Percentiles rank a stretch among this genome's conserved stretches.
Evolutionary conservation across 2,797 vertebrate species (phyloP).

Genomic region (Leptoclinus maculatus): DNA sequence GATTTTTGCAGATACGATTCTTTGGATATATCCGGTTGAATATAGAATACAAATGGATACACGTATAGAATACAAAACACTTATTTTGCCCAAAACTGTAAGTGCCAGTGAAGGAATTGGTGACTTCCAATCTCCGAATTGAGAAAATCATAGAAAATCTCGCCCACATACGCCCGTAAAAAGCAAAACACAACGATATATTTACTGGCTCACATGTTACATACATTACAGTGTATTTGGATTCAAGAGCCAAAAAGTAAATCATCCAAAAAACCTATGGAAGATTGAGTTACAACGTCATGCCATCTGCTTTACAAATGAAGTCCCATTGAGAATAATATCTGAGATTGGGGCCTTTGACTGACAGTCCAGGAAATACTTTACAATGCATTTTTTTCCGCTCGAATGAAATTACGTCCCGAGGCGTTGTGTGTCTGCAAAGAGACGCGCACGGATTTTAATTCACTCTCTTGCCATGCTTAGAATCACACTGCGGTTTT

Average conservation of each 20-base stretch:
- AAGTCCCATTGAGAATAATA: constrained; percentile 60
- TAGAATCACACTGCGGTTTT: constrained; percentile 69
- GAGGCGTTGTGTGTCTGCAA: constrained; percentile 32
- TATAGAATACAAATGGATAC: not conserved
- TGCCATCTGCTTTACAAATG: constrained; percentile 69
- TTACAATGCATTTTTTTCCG: constrained; percentile 57
- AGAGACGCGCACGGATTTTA: constrained; percentile 1
- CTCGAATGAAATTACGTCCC: constrained; percentile 62
- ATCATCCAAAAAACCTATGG: constrained; percentile 6
- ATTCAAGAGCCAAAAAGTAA: constrained; percentile 7
- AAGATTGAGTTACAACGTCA: constrained; percentile 6
- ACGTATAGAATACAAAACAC: too few species aligned
- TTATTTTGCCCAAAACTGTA: not conserved
- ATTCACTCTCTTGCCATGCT: constrained; percentile 31
- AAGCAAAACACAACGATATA: not conserved
- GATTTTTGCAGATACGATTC: not conserved
- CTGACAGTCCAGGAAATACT: constrained; percentile 71
- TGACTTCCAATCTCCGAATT: not conserved
- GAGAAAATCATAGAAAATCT: not conserved
- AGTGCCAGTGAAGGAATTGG: not conserved
- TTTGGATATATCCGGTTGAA: not conserved
- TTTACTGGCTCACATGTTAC: not conserved
- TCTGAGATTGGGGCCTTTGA: constrained; percentile 53
- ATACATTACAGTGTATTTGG: not conserved
- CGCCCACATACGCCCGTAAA: not conserved